phyloP scores from a whole-genome alignment of 2,797 vertebrate species.

The Megaceryle alcyon region DNA sequence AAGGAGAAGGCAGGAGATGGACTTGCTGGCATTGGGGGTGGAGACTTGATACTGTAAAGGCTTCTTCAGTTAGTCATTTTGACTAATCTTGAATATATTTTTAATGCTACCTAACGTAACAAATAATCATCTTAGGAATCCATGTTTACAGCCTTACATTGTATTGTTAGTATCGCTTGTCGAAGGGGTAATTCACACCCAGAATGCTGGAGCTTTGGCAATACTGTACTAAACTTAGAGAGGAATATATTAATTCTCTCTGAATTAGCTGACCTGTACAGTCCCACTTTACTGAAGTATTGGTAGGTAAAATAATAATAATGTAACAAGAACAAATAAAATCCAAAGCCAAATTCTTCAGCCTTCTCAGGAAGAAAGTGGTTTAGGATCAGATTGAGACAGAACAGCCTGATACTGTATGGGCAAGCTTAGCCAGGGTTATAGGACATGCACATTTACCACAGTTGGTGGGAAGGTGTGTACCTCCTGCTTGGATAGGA shows the following conservation, averaged over 20 bases:
- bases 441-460: not conserved
- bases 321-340: not conserved
- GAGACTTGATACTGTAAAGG: not conserved
- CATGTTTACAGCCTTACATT: not conserved
- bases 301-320: not conserved
- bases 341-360: not conserved
- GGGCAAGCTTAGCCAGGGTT: not conserved
- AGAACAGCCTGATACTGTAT: not conserved
- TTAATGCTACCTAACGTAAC: not conserved
- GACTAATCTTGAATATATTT: not conserved
- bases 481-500: not conserved
- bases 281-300: not conserved
- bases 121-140: not conserved
- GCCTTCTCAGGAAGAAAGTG: not conserved
- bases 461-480: not conserved
- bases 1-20: not conserved
- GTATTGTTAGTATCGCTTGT: not conserved
- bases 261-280: not conserved
- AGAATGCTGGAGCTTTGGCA: not conserved
- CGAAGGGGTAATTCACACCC: not conserved
- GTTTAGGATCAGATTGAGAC: not conserved
- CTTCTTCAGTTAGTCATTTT: not conserved
- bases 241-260: not conserved
- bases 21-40: not conserved
- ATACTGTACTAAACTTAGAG: not conserved